A percentile compares a stretch with the other conserved stretches of the same genome.
Conservation (phyloP, 2,113 vertebrate genomes). For the Phaethornis superciliosus region DNA sequence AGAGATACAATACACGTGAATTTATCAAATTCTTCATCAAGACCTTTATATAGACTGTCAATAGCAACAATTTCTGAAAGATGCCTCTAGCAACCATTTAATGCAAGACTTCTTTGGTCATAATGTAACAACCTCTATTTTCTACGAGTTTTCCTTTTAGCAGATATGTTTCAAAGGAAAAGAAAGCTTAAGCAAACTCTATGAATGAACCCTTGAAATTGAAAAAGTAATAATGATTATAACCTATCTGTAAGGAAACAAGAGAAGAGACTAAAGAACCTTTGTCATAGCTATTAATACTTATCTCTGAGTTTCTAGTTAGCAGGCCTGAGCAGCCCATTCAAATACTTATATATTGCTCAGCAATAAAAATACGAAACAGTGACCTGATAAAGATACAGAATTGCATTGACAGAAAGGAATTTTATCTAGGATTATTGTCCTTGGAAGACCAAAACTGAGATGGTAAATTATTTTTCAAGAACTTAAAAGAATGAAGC, state of each 20-base stretch:
- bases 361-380: background rate
- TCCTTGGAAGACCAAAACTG: background rate
- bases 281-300: background rate
- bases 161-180: background rate
- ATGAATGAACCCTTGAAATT: accelerated
- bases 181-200: background rate
- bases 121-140: background rate
- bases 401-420: background rate
- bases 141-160: background rate
- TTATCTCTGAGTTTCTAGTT: background rate
- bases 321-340: background rate
- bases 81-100: background rate
- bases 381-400: background rate
- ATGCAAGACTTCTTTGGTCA: background rate
- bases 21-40: background rate
- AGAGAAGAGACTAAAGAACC: background rate
- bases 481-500: background rate
- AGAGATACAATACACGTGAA: background rate
- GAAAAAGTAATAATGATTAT: background rate
- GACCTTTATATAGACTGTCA: background rate
- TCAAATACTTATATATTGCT: background rate
- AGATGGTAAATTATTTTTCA: background rate
- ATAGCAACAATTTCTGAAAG: background rate
- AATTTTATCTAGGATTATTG: background rate
- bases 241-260: background rate